phyloP scores from a whole-genome alignment of 1,140 invertebrate species.

The Drosophila pseudoananassae region DNA sequence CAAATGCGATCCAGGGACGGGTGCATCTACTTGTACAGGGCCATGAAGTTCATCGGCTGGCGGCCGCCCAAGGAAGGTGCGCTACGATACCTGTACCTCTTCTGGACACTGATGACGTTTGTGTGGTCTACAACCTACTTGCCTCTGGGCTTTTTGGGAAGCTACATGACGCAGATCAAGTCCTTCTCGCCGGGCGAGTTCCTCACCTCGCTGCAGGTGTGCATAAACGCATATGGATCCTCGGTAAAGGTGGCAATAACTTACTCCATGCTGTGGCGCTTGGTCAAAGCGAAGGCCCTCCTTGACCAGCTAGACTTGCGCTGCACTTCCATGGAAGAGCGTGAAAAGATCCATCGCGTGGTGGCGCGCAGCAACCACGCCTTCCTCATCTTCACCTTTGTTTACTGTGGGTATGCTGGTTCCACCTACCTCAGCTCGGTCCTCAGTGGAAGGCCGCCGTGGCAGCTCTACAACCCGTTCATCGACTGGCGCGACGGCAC shows the following conservation, averaged over 20 bases:
- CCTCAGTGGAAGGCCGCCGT: constrained; percentile 53
- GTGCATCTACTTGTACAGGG: constrained; percentile 62
- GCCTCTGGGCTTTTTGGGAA: constrained; percentile 59
- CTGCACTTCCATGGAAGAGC: constrained; percentile 54
- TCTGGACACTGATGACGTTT: constrained; percentile 57
- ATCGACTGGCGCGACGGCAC: constrained; percentile 58
- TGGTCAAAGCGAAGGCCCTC: constrained; percentile 51
- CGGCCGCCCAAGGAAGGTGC: constrained; percentile 47
- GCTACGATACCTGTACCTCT: constrained; percentile 55
- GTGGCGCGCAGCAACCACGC: constrained; percentile 58
- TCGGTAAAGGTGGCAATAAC: constrained; percentile 60
- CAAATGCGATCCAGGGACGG: constrained; percentile 46
- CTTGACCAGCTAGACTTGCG: constrained; percentile 56
- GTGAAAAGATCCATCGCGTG: constrained; percentile 51
- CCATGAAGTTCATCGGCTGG: constrained; percentile 70
- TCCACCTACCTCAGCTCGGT: constrained; percentile 62
- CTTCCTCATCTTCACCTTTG: constrained; percentile 64
- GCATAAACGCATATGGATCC: constrained; percentile 65
- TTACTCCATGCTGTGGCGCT: constrained; percentile 52
- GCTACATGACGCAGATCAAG: constrained; percentile 59
- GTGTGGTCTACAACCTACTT: constrained; percentile 54
- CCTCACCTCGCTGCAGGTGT: constrained; percentile 68
- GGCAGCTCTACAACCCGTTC: constrained; percentile 65
- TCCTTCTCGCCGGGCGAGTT: constrained; percentile 60
- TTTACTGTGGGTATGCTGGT: constrained; percentile 60